These are phyloP conservation scores for Baryphthengus martii DNA, from an alignment of 2,113 vertebrate genomes.

Conservation along the genomic window DNA sequence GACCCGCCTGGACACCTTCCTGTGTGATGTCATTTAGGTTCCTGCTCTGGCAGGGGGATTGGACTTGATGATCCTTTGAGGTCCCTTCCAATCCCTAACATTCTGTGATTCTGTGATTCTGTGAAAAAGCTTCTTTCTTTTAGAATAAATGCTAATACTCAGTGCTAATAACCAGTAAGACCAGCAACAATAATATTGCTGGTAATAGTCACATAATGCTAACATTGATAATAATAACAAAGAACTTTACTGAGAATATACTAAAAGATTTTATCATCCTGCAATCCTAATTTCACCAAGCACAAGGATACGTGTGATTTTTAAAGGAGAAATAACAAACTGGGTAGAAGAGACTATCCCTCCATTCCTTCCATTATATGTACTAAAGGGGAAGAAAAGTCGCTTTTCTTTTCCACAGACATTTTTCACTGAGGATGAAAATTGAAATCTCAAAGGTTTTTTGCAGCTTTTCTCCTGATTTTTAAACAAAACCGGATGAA, in stretches of 20 bases:
- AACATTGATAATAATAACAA: not conserved
- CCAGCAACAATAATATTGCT: not conserved
- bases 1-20: too few relatives aligned
- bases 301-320: not conserved
- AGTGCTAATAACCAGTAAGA: not conserved
- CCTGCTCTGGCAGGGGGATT: too few relatives aligned
- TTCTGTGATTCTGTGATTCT: too few relatives aligned
- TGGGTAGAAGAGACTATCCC: not conserved
- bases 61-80: too few relatives aligned
- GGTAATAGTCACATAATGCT: not conserved
- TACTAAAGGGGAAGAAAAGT: not conserved
- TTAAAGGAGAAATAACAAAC: not conserved
- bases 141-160: not conserved
- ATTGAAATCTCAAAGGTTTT: not conserved
- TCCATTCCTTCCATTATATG: not conserved
- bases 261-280: not conserved
- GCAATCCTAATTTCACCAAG: not conserved
- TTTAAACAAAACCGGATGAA: not conserved
- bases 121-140: too few relatives aligned
- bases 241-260: not conserved
- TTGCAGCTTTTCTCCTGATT: not conserved
- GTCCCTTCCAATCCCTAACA: too few relatives aligned
- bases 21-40: too few relatives aligned
- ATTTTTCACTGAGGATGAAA: not conserved
- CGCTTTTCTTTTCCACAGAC: rapidly evolving